Evolutionary conservation across 2,888 invertebrate genomes (phyloP).

Genomic region (Drosophila fulvimacula): DNA sequence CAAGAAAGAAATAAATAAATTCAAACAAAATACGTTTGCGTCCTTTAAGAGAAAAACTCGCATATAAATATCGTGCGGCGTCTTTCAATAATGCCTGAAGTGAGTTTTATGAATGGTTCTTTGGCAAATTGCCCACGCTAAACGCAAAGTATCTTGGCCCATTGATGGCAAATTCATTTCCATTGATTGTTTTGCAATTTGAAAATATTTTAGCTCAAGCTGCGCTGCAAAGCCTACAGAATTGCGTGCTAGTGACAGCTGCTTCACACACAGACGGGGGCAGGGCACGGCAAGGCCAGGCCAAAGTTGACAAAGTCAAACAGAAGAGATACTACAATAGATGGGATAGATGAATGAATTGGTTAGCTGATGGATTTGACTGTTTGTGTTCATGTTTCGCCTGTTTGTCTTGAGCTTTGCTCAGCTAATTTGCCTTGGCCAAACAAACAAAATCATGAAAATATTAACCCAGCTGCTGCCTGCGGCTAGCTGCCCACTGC

Average conservation of each 20-base stretch:
- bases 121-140: constrained; percentile 49
- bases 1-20: constrained; percentile 1
- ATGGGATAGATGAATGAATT: constrained; percentile 22
- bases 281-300: neutral
- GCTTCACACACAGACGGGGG: constrained; percentile 12
- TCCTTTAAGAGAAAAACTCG: constrained; percentile 33
- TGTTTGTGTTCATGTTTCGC: constrained; percentile 52
- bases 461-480: neutral
- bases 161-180: constrained; percentile 56
- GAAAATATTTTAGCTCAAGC: constrained; percentile 60
- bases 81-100: constrained; percentile 55
- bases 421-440: constrained; percentile 43
- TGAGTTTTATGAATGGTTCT: constrained; percentile 62
- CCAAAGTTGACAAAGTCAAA: constrained; percentile 39
- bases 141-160: constrained; percentile 14
- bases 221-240: constrained; percentile 25
- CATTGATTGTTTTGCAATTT: constrained; percentile 58
- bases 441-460: constrained; percentile 44
- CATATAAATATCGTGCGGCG: constrained; percentile 52
- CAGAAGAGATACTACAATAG: constrained; percentile 26
- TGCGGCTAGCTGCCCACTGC: neutral
- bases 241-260: constrained; percentile 44
- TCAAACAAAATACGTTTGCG: constrained; percentile 28
- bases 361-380: constrained; percentile 3
- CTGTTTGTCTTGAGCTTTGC: constrained; percentile 24